phyloP scores from a whole-genome alignment of 2,888 invertebrate species.

The Galerucella pusilla region DNA sequence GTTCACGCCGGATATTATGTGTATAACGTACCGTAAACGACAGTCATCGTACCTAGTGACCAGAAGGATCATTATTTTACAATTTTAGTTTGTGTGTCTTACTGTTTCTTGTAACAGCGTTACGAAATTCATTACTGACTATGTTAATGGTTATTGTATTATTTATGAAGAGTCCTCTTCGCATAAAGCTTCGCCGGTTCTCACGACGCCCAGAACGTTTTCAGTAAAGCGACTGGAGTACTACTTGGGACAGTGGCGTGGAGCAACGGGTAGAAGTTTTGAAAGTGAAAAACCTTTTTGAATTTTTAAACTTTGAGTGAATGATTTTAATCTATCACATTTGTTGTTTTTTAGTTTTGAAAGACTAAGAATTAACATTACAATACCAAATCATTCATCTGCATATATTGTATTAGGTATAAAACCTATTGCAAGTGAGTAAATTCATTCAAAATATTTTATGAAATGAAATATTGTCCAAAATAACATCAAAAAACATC shows the following conservation, averaged over 20 bases:
- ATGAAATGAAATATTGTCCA: too few relatives aligned
- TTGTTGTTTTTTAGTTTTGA: too few relatives aligned
- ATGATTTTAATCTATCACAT: too few relatives aligned
- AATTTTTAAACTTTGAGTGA: too few relatives aligned
- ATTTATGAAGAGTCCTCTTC: slow-evolving; percentile 25
- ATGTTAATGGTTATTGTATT: slow-evolving; percentile 34
- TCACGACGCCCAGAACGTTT: slow-evolving; percentile 26
- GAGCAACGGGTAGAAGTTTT: not conserved
- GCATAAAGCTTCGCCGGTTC: slow-evolving; percentile 20
- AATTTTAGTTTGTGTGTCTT: slow-evolving; percentile 18
- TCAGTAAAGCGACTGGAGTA: slow-evolving; percentile 16
- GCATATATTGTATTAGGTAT: too few relatives aligned
- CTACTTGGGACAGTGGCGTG: slow-evolving; percentile 5
- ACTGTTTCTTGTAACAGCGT: slow-evolving; percentile 26
- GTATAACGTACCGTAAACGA: slow-evolving; percentile 6
- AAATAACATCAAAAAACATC: too few relatives aligned
- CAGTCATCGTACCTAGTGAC: slow-evolving; percentile 5
- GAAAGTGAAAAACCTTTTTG: not conserved
- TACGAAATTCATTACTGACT: slow-evolving; percentile 33
- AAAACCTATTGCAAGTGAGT: too few relatives aligned
- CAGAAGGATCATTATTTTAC: slow-evolving; percentile 14
- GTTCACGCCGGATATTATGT: slow-evolving; percentile 7
- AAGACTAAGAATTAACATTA: too few relatives aligned
- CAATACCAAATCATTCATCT: too few relatives aligned
- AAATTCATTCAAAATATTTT: too few relatives aligned